phyloP scores from a whole-genome alignment of 2,888 invertebrate genomes.

The Chironomus tentans region DNA sequence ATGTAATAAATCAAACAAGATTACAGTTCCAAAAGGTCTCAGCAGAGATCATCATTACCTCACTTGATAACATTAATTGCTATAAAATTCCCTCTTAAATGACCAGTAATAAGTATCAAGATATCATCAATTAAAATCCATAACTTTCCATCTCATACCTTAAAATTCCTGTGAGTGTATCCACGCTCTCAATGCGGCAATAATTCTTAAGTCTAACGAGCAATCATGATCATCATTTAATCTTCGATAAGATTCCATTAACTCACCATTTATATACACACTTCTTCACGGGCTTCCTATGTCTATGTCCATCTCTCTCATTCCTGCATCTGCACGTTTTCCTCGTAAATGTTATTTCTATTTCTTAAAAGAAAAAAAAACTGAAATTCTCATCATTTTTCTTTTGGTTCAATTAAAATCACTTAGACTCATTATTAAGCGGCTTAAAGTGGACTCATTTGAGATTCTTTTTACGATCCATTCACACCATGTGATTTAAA shows the following conservation, averaged over 20 bases:
- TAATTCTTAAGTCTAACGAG: no score
- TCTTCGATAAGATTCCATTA: background rate
- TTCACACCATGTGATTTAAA: slow-evolving; percentile 20
- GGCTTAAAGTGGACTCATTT: slow-evolving; percentile 4
- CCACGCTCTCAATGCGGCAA: no score
- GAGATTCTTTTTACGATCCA: slow-evolving; percentile 17
- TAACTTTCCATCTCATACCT: no score
- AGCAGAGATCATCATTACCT: no score
- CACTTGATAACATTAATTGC: no score
- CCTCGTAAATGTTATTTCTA: background rate
- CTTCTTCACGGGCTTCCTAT: background rate
- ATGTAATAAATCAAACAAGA: no score
- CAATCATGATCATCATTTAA: background rate
- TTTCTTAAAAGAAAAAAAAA: background rate
- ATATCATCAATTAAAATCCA: no score
- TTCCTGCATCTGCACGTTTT: background rate
- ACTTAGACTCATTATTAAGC: slow-evolving; percentile 1
- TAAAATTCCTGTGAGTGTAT: no score
- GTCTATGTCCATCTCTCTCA: background rate
- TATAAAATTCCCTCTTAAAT: no score
- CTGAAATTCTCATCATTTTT: background rate
- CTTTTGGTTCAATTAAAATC: slow-evolving; percentile 22
- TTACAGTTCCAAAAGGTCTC: no score
- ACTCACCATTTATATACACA: background rate
- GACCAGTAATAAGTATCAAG: no score